Conservation (phyloP, 2,113 vertebrate species). For the Paracanthobrama guichenoti region DNA sequence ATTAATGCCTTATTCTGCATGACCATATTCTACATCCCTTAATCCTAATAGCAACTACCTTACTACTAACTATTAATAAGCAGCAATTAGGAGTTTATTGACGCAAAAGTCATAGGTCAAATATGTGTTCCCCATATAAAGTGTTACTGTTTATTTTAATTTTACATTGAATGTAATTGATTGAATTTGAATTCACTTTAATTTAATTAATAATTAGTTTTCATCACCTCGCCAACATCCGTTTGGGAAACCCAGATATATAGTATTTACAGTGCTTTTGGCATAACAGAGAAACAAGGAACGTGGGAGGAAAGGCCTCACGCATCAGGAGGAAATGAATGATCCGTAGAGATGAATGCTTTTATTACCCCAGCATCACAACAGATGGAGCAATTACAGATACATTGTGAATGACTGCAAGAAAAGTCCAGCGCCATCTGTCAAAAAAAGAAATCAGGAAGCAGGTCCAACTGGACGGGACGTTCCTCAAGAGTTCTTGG, state of each 20-base stretch:
- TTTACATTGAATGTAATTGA: neutral
- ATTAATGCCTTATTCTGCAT: too few relatives aligned
- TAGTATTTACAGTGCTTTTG: neutral
- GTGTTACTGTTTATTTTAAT: too few relatives aligned
- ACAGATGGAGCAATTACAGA: conserved; percentile 41
- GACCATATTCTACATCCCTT: too few relatives aligned
- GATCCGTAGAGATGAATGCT: conserved; percentile 15
- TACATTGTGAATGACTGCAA: conserved; percentile 36
- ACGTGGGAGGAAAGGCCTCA: neutral
- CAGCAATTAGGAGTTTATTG: too few relatives aligned
- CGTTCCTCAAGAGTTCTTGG: neutral
- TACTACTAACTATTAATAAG: too few relatives aligned
- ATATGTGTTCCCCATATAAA: too few relatives aligned
- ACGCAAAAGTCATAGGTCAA: too few relatives aligned
- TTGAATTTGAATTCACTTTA: neutral
- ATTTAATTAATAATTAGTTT: neutral
- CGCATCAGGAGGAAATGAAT: conserved; percentile 4
- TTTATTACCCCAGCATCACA: conserved; percentile 35
- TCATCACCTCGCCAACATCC: neutral
- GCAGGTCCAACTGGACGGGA: conserved; percentile 28
- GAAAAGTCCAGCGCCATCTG: conserved; percentile 15
- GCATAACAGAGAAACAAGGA: neutral
- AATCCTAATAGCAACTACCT: too few relatives aligned
- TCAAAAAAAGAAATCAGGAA: conserved; percentile 25
- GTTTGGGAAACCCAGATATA: neutral